Base-by-base conservation (phyloP, 2,113 vertebrate genomes). In the Nothoprocta pentlandii region DNA sequence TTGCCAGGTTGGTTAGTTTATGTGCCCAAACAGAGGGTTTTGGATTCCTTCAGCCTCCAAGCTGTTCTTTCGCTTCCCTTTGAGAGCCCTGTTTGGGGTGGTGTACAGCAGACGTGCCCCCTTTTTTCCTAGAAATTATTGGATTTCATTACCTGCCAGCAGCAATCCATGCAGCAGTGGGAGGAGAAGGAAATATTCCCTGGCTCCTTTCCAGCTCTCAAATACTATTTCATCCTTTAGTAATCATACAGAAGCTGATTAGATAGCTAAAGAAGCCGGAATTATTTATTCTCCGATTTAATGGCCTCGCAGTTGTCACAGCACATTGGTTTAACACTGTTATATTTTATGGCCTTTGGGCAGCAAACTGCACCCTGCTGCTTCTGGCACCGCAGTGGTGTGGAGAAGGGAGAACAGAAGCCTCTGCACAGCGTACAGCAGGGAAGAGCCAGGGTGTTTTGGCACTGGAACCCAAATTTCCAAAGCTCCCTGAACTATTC, bases 111-210 rank as follows among this genome's bases (percentile, higher is more conserved):
- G 73, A 77, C n/a, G 2, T 73, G 28, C 17, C 10, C 53, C 42
- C 23, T 74, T 34, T 87, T 62, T 32, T 42, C 58, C 56, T 64
- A 85, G 70, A 79, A 85, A 85, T 88, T 87, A 80, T 0, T 68
- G 95, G 75, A 84, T 96, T 93, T 79, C 84, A 84, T 95, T 96
- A 97, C 95, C 95, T 95, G 95, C 90, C 88, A 95, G 92, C 90
- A 88, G 61, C 73, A 90, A 94, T 51, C 77, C 41, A 46, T 1
- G 0, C n/a, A 76, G 70, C 6, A 3, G 30, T 44, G 61, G 75
- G 92, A 90, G 53, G 44, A 22, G 44, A 44, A 49, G 6, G 4
- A 51, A 77, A 88, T 84, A 69, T 10, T 44, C 64, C 20, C 34
- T 61, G 62, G 85, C 47, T 90, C 44, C 73, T 46, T 59, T 69